Evolutionary conservation across 2,113 vertebrate species (phyloP).

Genomic region (cat (Felis catus)): DNA sequence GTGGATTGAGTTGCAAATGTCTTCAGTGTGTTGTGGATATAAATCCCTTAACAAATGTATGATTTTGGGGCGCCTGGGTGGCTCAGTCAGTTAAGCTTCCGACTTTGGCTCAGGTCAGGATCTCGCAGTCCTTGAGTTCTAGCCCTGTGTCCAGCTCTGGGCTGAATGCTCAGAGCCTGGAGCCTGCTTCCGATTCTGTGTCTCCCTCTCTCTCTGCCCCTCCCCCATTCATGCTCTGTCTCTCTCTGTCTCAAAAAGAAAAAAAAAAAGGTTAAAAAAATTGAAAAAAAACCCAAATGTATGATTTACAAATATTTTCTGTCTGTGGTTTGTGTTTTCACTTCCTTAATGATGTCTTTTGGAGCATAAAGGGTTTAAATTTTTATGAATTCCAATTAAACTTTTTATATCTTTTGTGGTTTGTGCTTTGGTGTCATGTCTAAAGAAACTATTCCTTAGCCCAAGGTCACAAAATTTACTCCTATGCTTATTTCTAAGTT

Average conservation of each 20-base stretch:
- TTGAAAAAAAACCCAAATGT: not conserved
- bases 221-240: too few relatives aligned
- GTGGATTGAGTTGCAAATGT: not conserved
- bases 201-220: too few relatives aligned
- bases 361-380: not conserved
- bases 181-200: too few relatives aligned
- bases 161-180: too few relatives aligned
- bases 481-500: not conserved
- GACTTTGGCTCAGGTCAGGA: rapidly evolving
- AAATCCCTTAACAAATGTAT: not conserved
- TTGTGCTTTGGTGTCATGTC: not conserved
- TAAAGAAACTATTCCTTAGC: not conserved
- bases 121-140: too few relatives aligned
- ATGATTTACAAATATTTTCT: not conserved
- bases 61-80: too few relatives aligned
- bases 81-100: too few relatives aligned
- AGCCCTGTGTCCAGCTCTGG: rapidly evolving
- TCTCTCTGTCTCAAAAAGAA: too few relatives aligned
- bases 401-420: not conserved
- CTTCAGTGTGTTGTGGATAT: not conserved
- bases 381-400: not conserved
- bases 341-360: not conserved
- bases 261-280: too few relatives aligned
- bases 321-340: not conserved
- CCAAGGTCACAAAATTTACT: not conserved